Evolutionary conservation across 1,140 invertebrate species (phyloP), one percentile per base, ranked within the genome.

Genomic region (Aphidius gifuensis): DNA sequence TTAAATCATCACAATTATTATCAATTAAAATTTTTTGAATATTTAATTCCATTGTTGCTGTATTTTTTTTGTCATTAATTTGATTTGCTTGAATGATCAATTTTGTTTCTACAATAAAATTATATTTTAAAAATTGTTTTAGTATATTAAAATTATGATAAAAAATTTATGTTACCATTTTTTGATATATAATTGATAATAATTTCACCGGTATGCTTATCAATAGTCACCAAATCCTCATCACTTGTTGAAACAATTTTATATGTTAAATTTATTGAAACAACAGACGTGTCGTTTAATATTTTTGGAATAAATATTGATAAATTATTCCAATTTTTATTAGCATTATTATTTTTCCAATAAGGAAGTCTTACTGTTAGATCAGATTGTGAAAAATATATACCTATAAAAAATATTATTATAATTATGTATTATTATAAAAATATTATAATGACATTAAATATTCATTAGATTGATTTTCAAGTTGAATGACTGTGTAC

Each of bases 351-450:
- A 44, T 62, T 54, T 23, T 45, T 6, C 5, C 70, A 54, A 16
- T 75, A 74, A 3, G 79, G 79, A 39, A 79, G 47, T 45, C 70
- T 70, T 11, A 79, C 47, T 7, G 65, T 69, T 49, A 80, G 50
- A 54, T 80, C 68, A 6, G 79, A 80, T 59, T 80, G 79, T 38
- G 79, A 74, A 64, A 79, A 80, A 59, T 81, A 81, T 5, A 81
- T 50, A 40, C 67, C 79, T 81, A 72, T 47, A 69, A 66, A 3
- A 54, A 49, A 23, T 1, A 32, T 32, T 32, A 32, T 3, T 3
- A 32, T 32, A 32, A 32, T 32, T 32, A 32, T 32, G 2, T 32
- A 3, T 32, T 32, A 32, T 32, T 32, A 32, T 32, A 32, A 32
- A 32, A 32, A 32, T 3, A 32, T 32, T 32, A 32, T 32, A 32